Evolutionary conservation across 2,888 invertebrate species (phyloP).

Genomic region (Zeuzera pyrina): DNA sequence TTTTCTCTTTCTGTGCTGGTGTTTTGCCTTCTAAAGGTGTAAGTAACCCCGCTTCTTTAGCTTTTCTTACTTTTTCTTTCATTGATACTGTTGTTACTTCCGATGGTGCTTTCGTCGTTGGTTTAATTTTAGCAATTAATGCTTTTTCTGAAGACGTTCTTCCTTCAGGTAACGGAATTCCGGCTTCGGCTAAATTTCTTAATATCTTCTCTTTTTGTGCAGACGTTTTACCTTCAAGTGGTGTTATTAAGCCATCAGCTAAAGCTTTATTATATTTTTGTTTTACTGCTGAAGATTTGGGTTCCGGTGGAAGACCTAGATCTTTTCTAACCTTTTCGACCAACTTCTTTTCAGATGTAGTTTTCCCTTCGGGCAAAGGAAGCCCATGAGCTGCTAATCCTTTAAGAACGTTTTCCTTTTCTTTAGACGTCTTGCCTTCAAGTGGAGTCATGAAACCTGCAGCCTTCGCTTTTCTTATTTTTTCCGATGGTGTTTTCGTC

Average conservation of each 20-base stretch:
- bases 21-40: constrained; percentile 9
- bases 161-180: constrained; percentile 14
- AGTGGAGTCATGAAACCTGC: constrained; percentile 23
- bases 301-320: constrained; percentile 15
- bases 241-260: constrained; percentile 20
- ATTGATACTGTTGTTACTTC: neutral
- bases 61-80: neutral
- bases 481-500: constrained; percentile 4
- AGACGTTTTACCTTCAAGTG: constrained; percentile 23
- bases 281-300: constrained; percentile 17
- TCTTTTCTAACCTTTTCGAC: constrained; percentile 18
- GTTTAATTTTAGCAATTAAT: constrained; percentile 2
- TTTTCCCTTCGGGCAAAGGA: constrained; percentile 21
- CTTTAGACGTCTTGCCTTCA: constrained; percentile 24
- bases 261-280: constrained; percentile 17
- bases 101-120: constrained; percentile 8
- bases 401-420: constrained; percentile 32
- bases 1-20: constrained; percentile 15
- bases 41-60: neutral
- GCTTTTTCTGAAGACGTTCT: constrained; percentile 10
- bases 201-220: constrained; percentile 21
- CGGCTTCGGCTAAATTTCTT: constrained; percentile 20
- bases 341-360: constrained; percentile 21
- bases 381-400: constrained; percentile 20
- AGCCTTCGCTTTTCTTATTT: neutral